Evolutionary conservation across 2,888 invertebrate genomes (phyloP), one percentile per base, ranked within the genome.

Genomic region (Pyrocoelia pectoralis): DNA sequence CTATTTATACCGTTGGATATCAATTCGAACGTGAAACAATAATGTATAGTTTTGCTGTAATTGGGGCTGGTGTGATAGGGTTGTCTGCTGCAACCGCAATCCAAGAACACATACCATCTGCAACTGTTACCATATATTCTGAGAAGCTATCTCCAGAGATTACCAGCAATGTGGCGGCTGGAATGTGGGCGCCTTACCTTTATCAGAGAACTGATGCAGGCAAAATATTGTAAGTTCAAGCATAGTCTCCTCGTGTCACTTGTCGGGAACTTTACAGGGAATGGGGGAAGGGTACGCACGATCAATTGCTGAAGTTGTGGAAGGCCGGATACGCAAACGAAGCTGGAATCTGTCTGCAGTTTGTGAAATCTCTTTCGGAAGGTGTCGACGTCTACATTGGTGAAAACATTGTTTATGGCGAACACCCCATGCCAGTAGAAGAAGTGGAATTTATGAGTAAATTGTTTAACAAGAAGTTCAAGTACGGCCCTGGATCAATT

Each of bases 51-150:
- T 60, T 75, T 13, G 88, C 87, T 17, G 86, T 94, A 12, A 77
- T 94, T 53, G 94, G 94, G 10, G 92, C 88, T 1, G 94, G 94
- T 1, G 85, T 92, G 0, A 87, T 88, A 52, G 94, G 94, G 0
- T 78, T 91, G 8, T 84, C 89, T 24, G 85, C 89, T 69, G 93
- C 91, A 2, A 77, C 91, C 0, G 85, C 85, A 74, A 85, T 93
- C 40, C 86, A 89, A 74, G 85, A 88, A 72, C 82, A 82, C 69
- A 83, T 85, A 67, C 84, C 83, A 15, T 67, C 79, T 57, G 73
- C 74, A 10, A 61, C 51, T 14, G 87, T 93, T 4, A 87, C 86
- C 2, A 72, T 93, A 19, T 83, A 90, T 56, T 84, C 90, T 0
- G 86, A 87, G 10, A 80, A 84, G 8, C 87, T 90, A 66, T 83